Evolutionary conservation across 2,888 invertebrate species (phyloP).

Genomic region (Cacoxenus indagator): DNA sequence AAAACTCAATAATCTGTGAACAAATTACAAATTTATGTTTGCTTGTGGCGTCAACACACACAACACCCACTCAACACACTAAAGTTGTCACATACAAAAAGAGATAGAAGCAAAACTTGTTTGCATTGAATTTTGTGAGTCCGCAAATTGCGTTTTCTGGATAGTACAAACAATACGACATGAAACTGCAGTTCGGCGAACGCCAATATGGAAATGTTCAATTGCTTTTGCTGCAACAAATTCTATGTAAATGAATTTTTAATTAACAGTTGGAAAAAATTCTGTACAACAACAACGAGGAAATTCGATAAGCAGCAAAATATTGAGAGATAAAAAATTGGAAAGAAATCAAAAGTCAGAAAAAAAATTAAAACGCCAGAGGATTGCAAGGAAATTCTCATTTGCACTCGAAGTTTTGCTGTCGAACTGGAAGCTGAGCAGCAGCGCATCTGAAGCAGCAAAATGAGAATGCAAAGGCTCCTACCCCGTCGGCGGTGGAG

Average conservation of each 20-base stretch:
- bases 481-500: not conserved
- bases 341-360: not conserved
- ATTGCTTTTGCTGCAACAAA: constrained; percentile 2
- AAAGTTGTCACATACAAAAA: not conserved
- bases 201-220: not conserved
- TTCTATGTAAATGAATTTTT: constrained; percentile 54
- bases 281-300: constrained; percentile 17
- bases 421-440: not conserved
- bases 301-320: not conserved
- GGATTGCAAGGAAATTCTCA: not conserved
- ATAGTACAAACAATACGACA: not conserved
- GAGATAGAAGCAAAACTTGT: not conserved
- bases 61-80: not conserved
- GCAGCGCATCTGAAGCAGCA: not conserved
- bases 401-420: not conserved
- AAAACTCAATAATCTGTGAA: not conserved
- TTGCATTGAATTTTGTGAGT: not conserved
- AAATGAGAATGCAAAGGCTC: not conserved
- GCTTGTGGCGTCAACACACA: constrained; percentile 6
- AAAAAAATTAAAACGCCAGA: not conserved
- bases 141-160: not conserved
- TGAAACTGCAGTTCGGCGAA: not conserved
- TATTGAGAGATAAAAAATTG: not conserved
- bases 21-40: constrained; percentile 1
- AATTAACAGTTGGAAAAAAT: constrained; percentile 47